A percentile compares a stretch with the other conserved stretches of the same genome.
phyloP scores from a whole-genome alignment of 35 echinoderm and acorn worm genomes.

The Apostichopus japonicus region DNA sequence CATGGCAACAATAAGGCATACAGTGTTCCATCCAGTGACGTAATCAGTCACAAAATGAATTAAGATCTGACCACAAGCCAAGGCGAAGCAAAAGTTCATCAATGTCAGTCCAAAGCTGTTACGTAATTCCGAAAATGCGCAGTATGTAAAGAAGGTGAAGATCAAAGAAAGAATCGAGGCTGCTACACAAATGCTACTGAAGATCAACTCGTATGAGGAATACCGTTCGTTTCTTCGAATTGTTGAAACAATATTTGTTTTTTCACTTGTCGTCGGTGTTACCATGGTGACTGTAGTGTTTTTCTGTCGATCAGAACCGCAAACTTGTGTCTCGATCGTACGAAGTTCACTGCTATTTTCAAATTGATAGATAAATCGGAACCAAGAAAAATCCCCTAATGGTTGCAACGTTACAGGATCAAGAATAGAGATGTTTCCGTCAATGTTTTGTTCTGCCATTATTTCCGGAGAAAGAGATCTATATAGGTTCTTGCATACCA shows the following conservation, averaged over 20 bases:
- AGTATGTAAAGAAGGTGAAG: conserved; percentile 18
- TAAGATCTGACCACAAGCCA: background rate
- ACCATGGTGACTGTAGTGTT: no score
- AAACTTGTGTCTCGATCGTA: background rate
- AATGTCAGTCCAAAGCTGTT: conserved; percentile 28
- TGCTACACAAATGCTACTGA: conserved; percentile 30
- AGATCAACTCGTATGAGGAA: background rate
- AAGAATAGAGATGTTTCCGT: background rate
- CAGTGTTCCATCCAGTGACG: background rate
- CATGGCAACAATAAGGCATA: background rate
- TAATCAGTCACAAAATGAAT: conserved; percentile 43
- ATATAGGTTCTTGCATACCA: background rate
- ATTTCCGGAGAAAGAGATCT: background rate
- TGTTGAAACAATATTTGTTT: background rate
- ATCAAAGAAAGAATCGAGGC: background rate
- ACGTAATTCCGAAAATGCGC: background rate
- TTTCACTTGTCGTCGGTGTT: background rate
- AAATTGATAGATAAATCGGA: background rate
- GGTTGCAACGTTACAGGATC: background rate
- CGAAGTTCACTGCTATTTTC: background rate
- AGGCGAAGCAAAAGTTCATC: conserved; percentile 14
- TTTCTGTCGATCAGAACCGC: background rate
- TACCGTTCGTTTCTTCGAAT: no score
- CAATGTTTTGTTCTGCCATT: background rate
- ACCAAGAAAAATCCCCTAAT: background rate